These are phyloP conservation scores for Gastrophysa polygoni DNA, from an alignment of 2,888 invertebrate species.

Conservation along the genomic window DNA sequence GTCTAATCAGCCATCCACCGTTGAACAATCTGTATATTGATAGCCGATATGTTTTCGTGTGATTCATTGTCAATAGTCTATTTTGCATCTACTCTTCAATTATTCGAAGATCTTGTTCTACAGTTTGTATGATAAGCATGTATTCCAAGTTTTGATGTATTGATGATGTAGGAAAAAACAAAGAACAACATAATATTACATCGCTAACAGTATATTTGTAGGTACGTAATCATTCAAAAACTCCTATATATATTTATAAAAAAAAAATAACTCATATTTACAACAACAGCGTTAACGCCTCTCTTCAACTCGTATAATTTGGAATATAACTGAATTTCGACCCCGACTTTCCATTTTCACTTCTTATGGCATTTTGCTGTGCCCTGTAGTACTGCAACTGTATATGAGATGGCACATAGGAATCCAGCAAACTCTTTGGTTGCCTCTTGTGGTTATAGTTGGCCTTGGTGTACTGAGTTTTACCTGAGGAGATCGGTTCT, in stretches of 20 bases:
- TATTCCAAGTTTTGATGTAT: no score
- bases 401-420: constrained; percentile 59
- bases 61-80: no score
- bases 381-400: constrained; percentile 45
- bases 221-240: no score
- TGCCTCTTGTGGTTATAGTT: constrained; percentile 41
- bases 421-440: constrained; percentile 61
- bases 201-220: no score
- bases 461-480: constrained; percentile 23
- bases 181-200: no score
- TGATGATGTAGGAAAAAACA: no score
- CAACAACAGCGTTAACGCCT: background rate
- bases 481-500: constrained; percentile 12
- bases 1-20: no score
- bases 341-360: constrained; percentile 1
- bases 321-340: background rate
- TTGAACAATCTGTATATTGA: no score
- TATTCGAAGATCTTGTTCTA: no score
- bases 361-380: constrained; percentile 36
- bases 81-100: no score
- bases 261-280: background rate
- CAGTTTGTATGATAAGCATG: no score
- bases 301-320: background rate
- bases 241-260: background rate
- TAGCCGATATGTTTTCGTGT: no score